Evolutionary conservation across 37 sponge, comb jelly and placozoan genomes (phyloP).

Genomic region (Chondrilla cf. caribensis): DNA sequence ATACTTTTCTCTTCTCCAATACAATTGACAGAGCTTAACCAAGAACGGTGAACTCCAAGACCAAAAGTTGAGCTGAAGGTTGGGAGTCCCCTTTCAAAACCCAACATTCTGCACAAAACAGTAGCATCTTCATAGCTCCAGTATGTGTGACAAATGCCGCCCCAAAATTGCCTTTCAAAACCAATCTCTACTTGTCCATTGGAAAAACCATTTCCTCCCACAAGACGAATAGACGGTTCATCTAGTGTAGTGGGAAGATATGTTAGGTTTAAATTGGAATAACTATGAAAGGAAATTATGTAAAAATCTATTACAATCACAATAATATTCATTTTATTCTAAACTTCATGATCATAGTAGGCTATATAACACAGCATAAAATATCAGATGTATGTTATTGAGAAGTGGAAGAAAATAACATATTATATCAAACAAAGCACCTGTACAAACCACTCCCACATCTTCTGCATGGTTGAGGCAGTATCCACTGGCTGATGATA

Average conservation of each 20-base stretch:
- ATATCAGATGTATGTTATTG: no score
- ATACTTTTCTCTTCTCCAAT: not conserved
- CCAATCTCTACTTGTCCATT: not conserved
- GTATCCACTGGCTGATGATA: not conserved
- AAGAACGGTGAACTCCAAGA: not conserved
- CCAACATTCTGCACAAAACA: not conserved
- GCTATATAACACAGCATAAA: no score
- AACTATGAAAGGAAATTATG: no score
- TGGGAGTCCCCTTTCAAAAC: not conserved
- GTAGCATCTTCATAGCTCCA: not conserved
- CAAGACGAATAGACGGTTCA: not conserved
- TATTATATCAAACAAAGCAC: no score
- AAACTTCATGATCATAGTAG: no score
- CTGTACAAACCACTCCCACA: not conserved
- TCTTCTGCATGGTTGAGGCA: not conserved
- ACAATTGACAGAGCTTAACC: not conserved
- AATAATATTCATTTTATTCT: no score
- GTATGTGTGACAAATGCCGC: not conserved
- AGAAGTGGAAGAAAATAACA: no score
- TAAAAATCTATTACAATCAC: no score
- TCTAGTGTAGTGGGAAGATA: no score
- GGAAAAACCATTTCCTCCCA: not conserved
- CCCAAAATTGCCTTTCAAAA: not conserved
- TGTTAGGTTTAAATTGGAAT: no score
- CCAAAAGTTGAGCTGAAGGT: not conserved